These are phyloP conservation scores for Polypterus bichir DNA, from an alignment of 2,113 vertebrate genomes.

Conservation along the genomic window DNA sequence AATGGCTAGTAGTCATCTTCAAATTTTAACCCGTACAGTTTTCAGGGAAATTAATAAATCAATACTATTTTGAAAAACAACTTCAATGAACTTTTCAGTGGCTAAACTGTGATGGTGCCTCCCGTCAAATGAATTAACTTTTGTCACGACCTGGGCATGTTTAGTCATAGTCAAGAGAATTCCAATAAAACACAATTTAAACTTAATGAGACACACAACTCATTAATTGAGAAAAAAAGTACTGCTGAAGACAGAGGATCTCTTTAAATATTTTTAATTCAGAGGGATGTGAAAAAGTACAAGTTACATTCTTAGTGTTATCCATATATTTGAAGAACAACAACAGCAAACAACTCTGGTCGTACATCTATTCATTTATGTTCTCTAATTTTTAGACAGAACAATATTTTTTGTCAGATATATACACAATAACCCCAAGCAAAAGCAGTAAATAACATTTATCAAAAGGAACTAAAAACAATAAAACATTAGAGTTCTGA, in stretches of 20 bases:
- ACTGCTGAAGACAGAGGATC: constrained; percentile 37
- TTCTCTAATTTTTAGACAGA: constrained; percentile 48
- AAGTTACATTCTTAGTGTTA: constrained; percentile 59
- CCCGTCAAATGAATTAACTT: constrained; percentile 38
- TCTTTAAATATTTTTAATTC: constrained; percentile 63
- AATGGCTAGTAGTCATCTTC: too few species aligned
- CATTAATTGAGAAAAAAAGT: constrained; percentile 41
- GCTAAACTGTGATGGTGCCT: constrained; percentile 18
- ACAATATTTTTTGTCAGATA: constrained; percentile 55
- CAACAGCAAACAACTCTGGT: constrained; percentile 44
- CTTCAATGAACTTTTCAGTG: constrained; percentile 4
- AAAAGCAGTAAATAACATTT: constrained; percentile 49
- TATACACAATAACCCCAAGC: constrained; percentile 55
- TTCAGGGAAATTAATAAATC: not conserved
- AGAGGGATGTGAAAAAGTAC: constrained; percentile 46
- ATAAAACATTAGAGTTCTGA: constrained; percentile 49
- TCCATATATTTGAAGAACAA: constrained; percentile 45
- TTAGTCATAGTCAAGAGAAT: constrained; percentile 32
- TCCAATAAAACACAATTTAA: not conserved
- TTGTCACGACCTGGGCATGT: constrained; percentile 38
- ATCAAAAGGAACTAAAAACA: not conserved
- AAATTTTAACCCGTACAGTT: too few species aligned
- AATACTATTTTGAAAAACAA: constrained; percentile 13
- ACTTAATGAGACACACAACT: constrained; percentile 40
- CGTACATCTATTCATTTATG: constrained; percentile 46